These are phyloP conservation scores for Calliopum simillimum DNA, from an alignment of 2,888 invertebrate genomes.

Conservation along the genomic window DNA sequence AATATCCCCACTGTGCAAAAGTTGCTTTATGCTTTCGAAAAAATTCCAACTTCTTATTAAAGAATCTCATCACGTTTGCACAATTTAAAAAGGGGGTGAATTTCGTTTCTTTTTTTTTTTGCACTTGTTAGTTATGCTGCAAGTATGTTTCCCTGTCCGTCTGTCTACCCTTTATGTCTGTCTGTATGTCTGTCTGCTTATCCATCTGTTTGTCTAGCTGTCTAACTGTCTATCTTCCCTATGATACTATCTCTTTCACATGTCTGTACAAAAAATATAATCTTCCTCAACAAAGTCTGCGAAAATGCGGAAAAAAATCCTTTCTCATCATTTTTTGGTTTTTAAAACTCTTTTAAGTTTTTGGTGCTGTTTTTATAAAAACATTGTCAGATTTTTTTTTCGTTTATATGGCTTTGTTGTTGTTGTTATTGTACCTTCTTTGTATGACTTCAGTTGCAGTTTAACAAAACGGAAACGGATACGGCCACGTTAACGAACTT, in stretches of 20 bases:
- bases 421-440: slow-evolving; percentile 10
- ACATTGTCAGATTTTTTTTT: neutral
- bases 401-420: neutral
- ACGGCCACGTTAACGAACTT: slow-evolving; percentile 52
- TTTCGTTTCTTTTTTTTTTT: slow-evolving; percentile 13
- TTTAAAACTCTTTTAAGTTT: no score
- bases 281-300: no score
- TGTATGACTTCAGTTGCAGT: slow-evolving; percentile 41
- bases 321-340: no score
- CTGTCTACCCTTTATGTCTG: neutral
- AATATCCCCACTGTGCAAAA: no score
- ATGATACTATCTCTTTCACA: slow-evolving; percentile 10
- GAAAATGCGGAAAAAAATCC: no score
- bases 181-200: slow-evolving; percentile 15
- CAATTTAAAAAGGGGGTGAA: slow-evolving; percentile 40
- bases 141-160: slow-evolving; percentile 19
- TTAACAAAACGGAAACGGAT: slow-evolving; percentile 50
- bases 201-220: neutral
- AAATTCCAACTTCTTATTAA: slow-evolving; percentile 25
- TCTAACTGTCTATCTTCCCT: neutral
- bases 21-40: no score
- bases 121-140: slow-evolving; percentile 1
- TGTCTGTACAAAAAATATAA: no score
- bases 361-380: no score
- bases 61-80: slow-evolving; percentile 51